These are phyloP conservation scores for Pegoplata infirma DNA, from an alignment of 2,888 invertebrate genomes.

Conservation along the genomic window DNA sequence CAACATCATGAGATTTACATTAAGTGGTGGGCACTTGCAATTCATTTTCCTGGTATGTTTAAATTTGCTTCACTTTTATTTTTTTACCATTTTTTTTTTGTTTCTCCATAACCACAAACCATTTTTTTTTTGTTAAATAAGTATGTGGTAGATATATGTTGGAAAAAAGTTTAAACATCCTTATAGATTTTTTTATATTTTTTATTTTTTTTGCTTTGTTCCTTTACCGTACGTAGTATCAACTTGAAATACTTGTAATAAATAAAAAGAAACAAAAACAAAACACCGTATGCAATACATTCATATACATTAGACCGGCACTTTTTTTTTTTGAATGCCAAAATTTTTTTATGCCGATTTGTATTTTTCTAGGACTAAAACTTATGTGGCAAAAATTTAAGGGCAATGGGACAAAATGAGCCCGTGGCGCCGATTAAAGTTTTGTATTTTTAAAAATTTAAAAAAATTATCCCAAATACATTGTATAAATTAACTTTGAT, in stretches of 20 bases:
- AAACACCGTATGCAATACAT: not conserved
- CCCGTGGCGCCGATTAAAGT: no score
- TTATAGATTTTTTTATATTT: not conserved
- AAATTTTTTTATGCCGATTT: no score
- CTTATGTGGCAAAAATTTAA: no score
- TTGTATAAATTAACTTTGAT: no score
- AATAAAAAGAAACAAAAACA: conserved; percentile 40
- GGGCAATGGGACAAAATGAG: no score
- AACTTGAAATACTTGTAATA: conserved; percentile 51
- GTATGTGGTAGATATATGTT: conserved; percentile 36
- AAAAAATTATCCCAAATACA: no score
- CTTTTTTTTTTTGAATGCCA: no score
- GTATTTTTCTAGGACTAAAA: no score
- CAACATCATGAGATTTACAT: conserved; percentile 54
- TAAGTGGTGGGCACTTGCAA: conserved; percentile 53
- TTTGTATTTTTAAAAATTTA: no score
- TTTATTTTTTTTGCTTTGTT: conserved; percentile 1
- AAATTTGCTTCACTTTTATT: conserved; percentile 19
- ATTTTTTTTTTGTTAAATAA: conserved; percentile 6
- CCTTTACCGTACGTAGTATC: conserved; percentile 20
- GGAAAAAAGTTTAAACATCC: conserved; percentile 37
- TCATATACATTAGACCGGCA: no score
- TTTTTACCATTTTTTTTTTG: conserved; percentile 12
- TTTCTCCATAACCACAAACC: conserved; percentile 19
- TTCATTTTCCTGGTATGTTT: conserved; percentile 42